Base-by-base conservation (phyloP, 2,113 vertebrate species). In the Clarias gariepinus region DNA sequence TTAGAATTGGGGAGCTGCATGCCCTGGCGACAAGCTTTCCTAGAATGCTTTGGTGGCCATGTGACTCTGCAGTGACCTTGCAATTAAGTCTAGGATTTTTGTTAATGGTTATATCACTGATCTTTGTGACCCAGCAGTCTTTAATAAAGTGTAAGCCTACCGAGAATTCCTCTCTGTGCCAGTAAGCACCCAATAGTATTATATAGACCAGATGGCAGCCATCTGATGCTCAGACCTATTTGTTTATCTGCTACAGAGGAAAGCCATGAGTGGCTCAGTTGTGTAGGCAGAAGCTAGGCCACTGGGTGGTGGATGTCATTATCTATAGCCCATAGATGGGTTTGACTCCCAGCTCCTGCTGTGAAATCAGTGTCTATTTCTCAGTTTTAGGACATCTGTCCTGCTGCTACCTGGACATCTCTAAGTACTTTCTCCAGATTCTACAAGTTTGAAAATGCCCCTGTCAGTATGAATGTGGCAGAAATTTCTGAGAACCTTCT, bases 181-280 rank as follows among this genome's bases (percentile, higher is more conserved):
- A 80, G 57, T 36, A 21, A 80, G 28, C 77, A 80, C 55, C 28
- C 10, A 23, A 5, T 36, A 80, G 55, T 23, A 80, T 58, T 57
- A 60, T 79, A 33, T 58, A 21, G 77, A 79, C 77, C 28, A 79
- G 77, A 79, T 60, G 28, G 53, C n/a, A 79, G 77, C 3, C 18
- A 79, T 58, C 55, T 28, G n/a, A 57, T 8, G 28, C 55, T 60
- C n/a, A 60, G 28, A 79, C 55, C 55, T 41, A 52, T n/a, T 23
- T 52, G 23, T 77, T 53, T 15, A 77, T 77, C 74, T 53, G 25
- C 74, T 55, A 60, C 28, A 58, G 55, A 58, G 55, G 28, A 79
- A 79, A 33, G 28, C 33, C 28, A 77, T 1, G n/a, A 15, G n/a
- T 15, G n/a, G 16, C 7, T 57, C 18, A 9, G 1, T 58, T 33